Base-by-base conservation (phyloP, 2,888 invertebrate genomes). In the Galerucella calmariensis region DNA sequence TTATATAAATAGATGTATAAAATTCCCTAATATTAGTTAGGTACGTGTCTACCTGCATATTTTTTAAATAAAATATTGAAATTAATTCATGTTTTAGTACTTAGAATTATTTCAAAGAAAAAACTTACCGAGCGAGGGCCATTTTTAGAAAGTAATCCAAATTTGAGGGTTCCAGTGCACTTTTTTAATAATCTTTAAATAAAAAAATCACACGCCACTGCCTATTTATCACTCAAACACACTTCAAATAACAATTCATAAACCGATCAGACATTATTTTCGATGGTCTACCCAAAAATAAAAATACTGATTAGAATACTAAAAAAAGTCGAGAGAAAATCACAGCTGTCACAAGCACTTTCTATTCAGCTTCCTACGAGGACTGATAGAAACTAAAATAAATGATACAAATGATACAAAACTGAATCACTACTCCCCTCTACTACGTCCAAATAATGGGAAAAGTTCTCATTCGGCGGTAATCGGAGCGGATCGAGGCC, bases 111-210 rank as follows among this genome's bases (percentile, higher is more conserved):
- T 68, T 24, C n/a, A 35, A 35, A 53, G n/a, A 61, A 56, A 53
- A 67, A 35, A 16, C 78, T 79, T 78, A 82, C 82, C 82, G 81
- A 41, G 82, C 82, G 77, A 82, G 72, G 71, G 82, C 82, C 82
- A 82, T 82, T 76, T 81, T 78, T 69, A 79, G 79, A 75, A 78
- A 71, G 66, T 81, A 81, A 80, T 81, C 81, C 81, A 78, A 79
- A 79, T 78, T 73, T 73, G 75, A 72, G 67, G 72, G 67, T 69
- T 75, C 65, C 66, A 67, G 69, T 63, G 56, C 62, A 75, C 67
- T 56, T 53, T 35, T 61, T 73, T 65, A 63, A 63, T 68, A 58
- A 62, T 58, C 59, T 59, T 59, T 8, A 16, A 46, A 51, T 46
- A 72, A 68, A 69, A 65, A 66, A 51, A 48, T 51, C 61, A 66